Evolutionary conservation across 2,113 vertebrate genomes (phyloP), one percentile per base, ranked within the genome.

Genomic region (Mus spicilegus): DNA sequence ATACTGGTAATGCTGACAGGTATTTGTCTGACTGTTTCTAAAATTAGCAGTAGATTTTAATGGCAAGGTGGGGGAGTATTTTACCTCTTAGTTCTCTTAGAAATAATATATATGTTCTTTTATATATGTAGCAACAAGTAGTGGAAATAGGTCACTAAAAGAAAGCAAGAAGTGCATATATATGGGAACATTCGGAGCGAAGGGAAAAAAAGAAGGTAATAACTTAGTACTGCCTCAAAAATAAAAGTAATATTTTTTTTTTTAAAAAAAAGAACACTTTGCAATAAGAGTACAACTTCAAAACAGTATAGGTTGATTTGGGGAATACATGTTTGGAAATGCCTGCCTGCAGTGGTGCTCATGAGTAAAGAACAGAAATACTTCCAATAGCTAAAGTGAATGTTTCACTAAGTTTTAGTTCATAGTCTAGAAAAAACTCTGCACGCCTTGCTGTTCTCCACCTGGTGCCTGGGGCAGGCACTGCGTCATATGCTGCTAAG

Each of bases 31-130:
- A 81, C 75, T 90, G 42, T 10, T 58, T 95, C 95, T 87, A 93
- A 96, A 95, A 82, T 6, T 42, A 87, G 24, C 36, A 87, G n/a
- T 80, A 81, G 46, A 86, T 94, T 95, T 91, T 77, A 92, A 92
- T 51, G 17, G 24, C 17, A 30, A 69, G 30, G 11, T 69, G 42
- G 33, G 11, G 30, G 26, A 16, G 24, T 7, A 73, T 16, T 85
- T 93, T 90, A n/a, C 58, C 3, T 94, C 89, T 92, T 42, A 90
- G 14, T 54, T 39, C 20, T 61, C 56, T 78, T 9, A 63, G 78
- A 78, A 95, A 90, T 63, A 28, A 84, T 61, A 42, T 56, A 56
- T 56, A 14, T 56, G 13, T 56, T 56, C 2, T 80, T 36, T 81
- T 2, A 42, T 36, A 12, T 33, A 26, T 82, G 36, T 82, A 61